Evolutionary conservation across 2,888 invertebrate species (phyloP).

Genomic region (Drosophila anomalata): DNA sequence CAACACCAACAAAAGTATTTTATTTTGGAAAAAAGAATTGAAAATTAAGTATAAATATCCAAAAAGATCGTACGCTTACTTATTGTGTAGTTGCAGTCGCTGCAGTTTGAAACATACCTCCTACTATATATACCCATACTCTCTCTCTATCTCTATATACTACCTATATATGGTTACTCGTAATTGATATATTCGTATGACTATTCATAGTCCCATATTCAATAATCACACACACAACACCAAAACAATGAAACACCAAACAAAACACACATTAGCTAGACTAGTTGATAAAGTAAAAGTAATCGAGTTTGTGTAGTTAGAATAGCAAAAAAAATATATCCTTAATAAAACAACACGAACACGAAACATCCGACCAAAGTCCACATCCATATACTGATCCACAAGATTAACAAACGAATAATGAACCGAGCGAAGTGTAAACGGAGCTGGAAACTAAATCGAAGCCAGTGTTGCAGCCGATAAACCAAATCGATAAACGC

Average conservation of each 20-base stretch:
- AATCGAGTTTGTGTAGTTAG: constrained; percentile 51
- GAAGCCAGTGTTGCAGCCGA: constrained; percentile 20
- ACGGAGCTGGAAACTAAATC: constrained; percentile 23
- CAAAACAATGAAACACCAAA: constrained; percentile 16
- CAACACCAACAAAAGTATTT: constrained; percentile 12
- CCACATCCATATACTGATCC: background rate
- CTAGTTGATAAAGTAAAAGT: constrained; percentile 42
- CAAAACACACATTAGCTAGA: constrained; percentile 31
- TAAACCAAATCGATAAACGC: constrained; percentile 41
- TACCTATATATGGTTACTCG: constrained; percentile 47
- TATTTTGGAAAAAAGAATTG: constrained; percentile 24
- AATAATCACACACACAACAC: constrained; percentile 39
- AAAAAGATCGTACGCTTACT: constrained; percentile 57
- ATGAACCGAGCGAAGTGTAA: constrained; percentile 29
- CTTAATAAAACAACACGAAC: constrained; percentile 20
- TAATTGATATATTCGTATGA: constrained; percentile 45
- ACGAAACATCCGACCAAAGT: constrained; percentile 21
- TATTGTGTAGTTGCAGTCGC: constrained; percentile 76
- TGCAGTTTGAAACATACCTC: constrained; percentile 59
- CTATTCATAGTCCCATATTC: constrained; percentile 33
- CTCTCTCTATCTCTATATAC: constrained; percentile 37
- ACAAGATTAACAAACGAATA: constrained; percentile 22
- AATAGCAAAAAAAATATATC: constrained; percentile 23
- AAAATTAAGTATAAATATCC: constrained; percentile 11
- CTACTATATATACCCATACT: constrained; percentile 41